phyloP scores from a whole-genome alignment of 1,140 invertebrate genomes.

The Drosophila micromelanica region DNA sequence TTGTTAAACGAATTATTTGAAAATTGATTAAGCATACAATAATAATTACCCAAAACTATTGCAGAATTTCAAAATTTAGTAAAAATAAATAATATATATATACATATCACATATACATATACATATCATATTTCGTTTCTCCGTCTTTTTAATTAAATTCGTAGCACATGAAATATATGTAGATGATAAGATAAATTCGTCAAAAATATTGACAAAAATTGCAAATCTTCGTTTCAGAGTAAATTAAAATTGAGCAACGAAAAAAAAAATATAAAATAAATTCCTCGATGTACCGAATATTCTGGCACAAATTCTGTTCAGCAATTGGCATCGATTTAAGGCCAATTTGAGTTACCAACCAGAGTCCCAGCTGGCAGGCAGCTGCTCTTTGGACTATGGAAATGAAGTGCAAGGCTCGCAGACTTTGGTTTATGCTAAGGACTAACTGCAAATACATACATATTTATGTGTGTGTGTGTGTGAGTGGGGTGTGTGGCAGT shows the following conservation, averaged over 20 bases:
- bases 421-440: constrained; percentile 32
- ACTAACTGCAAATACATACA: constrained; percentile 5
- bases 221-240: too few relatives aligned
- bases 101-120: too few relatives aligned
- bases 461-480: not conserved
- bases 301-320: not conserved
- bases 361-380: constrained; percentile 29
- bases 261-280: too few relatives aligned
- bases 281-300: not conserved
- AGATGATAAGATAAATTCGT: too few relatives aligned
- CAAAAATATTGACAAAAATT: too few relatives aligned
- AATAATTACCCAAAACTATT: too few relatives aligned
- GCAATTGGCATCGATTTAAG: constrained; percentile 40
- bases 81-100: too few relatives aligned
- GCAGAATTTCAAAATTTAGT: too few relatives aligned
- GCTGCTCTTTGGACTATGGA: constrained; percentile 34
- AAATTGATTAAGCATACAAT: not conserved
- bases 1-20: not conserved
- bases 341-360: constrained; percentile 26
- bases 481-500: constrained; percentile 13
- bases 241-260: not conserved
- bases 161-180: too few relatives aligned
- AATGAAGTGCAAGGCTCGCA: constrained; percentile 50
- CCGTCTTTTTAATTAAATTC: too few relatives aligned
- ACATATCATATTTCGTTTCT: too few relatives aligned